Percentiles rank a stretch among this genome's conserved stretches.
These are phyloP conservation scores for Bradypus variegatus DNA, from an alignment of 2,797 vertebrate genomes.

Conservation along the genomic window DNA sequence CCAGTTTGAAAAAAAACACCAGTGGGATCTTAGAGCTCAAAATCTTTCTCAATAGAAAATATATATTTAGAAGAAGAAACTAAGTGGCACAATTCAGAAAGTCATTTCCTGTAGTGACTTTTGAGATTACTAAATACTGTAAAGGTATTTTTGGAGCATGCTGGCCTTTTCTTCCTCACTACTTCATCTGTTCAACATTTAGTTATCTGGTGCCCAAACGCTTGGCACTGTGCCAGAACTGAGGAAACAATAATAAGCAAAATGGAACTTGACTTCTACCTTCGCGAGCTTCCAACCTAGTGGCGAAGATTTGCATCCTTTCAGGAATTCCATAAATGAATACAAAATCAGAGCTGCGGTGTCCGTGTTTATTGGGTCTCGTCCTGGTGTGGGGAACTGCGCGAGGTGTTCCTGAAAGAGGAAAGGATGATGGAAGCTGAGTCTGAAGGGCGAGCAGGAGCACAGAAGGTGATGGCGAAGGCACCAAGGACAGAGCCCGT, in stretches of 20 bases:
- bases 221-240: too few species aligned
- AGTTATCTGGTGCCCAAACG: accelerated
- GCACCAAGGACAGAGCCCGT: neutral
- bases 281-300: accelerated
- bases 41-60: neutral
- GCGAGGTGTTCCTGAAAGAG: accelerated
- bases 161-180: too few species aligned
- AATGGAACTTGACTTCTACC: neutral
- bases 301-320: accelerated
- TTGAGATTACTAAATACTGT: accelerated
- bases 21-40: slow-evolving; percentile 34
- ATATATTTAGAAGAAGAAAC: neutral
- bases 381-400: too few species aligned
- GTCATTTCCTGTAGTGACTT: neutral
- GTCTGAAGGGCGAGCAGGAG: too few species aligned
- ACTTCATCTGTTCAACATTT: too few species aligned
- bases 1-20: neutral
- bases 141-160: neutral
- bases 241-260: too few species aligned
- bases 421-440: neutral
- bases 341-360: neutral
- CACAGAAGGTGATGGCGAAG: neutral
- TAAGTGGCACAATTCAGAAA: neutral
- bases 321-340: too few species aligned
- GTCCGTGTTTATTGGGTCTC: neutral